Conservation (phyloP, 1,140 invertebrate species). For the Eufriesea mexicana region DNA sequence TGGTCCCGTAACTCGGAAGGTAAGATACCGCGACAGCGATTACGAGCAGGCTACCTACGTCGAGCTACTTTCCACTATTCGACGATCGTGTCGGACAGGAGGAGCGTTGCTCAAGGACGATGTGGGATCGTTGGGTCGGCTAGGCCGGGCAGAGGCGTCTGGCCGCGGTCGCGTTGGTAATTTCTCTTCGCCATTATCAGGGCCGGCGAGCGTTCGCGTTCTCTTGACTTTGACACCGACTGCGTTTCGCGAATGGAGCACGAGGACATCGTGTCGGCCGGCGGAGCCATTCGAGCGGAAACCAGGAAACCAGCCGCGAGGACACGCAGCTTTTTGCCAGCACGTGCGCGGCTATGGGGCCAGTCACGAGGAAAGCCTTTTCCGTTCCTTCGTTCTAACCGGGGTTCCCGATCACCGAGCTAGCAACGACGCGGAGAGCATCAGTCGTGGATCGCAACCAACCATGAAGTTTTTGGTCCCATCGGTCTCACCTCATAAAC, state of each 20-base stretch:
- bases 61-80: not conserved
- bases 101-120: constrained; percentile 28
- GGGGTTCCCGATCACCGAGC: not conserved
- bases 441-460: too few species aligned
- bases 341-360: constrained; percentile 11
- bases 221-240: constrained; percentile 75
- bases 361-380: constrained; percentile 14
- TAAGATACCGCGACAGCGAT: too few species aligned
- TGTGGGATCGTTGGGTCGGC: not conserved
- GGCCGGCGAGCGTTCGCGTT: constrained; percentile 27
- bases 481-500: too few species aligned
- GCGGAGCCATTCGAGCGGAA: constrained; percentile 76
- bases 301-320: constrained; percentile 74
- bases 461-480: too few species aligned
- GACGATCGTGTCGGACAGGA: not conserved
- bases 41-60: not conserved
- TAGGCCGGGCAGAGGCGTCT: not conserved
- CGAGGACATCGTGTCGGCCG: constrained; percentile 65
- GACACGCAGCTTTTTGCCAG: constrained; percentile 56
- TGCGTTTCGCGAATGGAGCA: constrained; percentile 66
- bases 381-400: not conserved
- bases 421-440: too few species aligned
- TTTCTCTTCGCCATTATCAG: constrained; percentile 6
- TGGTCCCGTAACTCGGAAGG: too few species aligned
- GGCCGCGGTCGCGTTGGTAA: not conserved